Evolutionary conservation across 1,140 invertebrate species (phyloP).

Genomic region (Phthorimaea operculella): DNA sequence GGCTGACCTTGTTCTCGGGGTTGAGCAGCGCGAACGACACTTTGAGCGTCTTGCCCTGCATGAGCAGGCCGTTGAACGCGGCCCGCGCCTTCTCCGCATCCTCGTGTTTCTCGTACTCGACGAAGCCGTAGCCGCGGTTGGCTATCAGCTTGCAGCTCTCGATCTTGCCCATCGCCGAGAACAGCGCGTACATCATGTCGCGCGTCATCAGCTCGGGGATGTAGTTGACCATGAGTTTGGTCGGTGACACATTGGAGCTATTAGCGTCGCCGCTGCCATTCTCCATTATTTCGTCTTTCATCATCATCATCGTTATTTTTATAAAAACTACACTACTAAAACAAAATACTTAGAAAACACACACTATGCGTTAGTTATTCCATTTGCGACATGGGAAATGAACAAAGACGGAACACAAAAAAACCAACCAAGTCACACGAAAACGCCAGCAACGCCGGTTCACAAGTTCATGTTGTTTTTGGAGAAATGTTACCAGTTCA

Average conservation of each 20-base stretch:
- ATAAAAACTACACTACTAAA: conserved; percentile 61
- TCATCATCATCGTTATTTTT: conserved; percentile 55
- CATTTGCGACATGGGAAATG: conserved; percentile 55
- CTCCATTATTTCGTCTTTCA: conserved; percentile 58
- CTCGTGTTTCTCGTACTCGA: conserved; percentile 64
- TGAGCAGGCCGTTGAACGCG: conserved; percentile 63
- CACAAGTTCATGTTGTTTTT: conserved; percentile 62
- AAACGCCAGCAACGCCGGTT: conserved; percentile 63
- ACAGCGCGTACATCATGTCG: conserved; percentile 65
- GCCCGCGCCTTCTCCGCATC: conserved; percentile 64
- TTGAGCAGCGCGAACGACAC: conserved; percentile 66
- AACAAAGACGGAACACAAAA: conserved; percentile 60
- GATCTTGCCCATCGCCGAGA: conserved; percentile 64
- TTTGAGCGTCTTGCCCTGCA: conserved; percentile 66
- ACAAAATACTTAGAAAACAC: conserved; percentile 60
- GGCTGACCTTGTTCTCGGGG: conserved; percentile 61
- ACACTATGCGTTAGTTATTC: conserved; percentile 52
- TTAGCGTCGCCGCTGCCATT: conserved; percentile 67
- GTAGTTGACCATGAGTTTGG: conserved; percentile 69
- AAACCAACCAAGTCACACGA: conserved; percentile 44
- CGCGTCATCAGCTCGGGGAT: conserved; percentile 66
- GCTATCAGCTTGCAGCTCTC: conserved; percentile 64
- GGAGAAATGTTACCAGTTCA: conserved; percentile 57
- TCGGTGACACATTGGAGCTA: conserved; percentile 66
- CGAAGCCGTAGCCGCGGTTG: conserved; percentile 64